Conservation (phyloP, 2,888 invertebrate genomes). For the Gerris lacustris region DNA sequence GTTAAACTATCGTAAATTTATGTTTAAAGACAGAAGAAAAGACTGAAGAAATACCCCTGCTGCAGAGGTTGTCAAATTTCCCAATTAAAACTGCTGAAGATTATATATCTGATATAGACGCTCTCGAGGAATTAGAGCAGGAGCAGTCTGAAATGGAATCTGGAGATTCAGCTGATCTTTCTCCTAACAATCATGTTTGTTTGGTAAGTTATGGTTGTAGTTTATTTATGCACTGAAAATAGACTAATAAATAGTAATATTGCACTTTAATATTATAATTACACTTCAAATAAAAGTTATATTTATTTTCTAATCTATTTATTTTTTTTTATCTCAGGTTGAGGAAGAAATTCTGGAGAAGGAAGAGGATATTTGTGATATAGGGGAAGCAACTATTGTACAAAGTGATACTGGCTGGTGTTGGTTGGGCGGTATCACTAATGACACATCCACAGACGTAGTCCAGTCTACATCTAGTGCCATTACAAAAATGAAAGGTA, state of each 20-base stretch:
- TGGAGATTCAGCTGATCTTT: not conserved
- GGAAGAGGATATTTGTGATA: constrained; percentile 7
- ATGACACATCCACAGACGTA: constrained; percentile 44
- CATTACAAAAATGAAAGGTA: constrained; percentile 55
- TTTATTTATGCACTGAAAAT: not conserved
- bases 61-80: constrained; percentile 16
- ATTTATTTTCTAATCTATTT: no score
- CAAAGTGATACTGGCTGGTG: constrained; percentile 68
- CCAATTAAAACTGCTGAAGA: constrained; percentile 29
- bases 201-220: not conserved
- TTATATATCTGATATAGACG: constrained; percentile 36
- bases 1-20: no score
- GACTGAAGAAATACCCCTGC: not conserved
- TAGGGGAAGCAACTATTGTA: constrained; percentile 44
- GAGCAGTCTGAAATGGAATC: constrained; percentile 1
- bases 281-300: no score
- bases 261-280: no score
- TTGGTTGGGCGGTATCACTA: constrained; percentile 67
- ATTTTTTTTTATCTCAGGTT: no score
- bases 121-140: constrained; percentile 26
- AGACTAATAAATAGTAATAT: no score
- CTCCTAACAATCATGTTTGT: constrained; percentile 7
- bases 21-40: no score
- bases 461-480: constrained; percentile 56
- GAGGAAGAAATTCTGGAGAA: no score